Evolutionary conservation across 2,113 vertebrate species (phyloP), one percentile per base, ranked within the genome.

Genomic region (Dryoscopus gambensis): DNA sequence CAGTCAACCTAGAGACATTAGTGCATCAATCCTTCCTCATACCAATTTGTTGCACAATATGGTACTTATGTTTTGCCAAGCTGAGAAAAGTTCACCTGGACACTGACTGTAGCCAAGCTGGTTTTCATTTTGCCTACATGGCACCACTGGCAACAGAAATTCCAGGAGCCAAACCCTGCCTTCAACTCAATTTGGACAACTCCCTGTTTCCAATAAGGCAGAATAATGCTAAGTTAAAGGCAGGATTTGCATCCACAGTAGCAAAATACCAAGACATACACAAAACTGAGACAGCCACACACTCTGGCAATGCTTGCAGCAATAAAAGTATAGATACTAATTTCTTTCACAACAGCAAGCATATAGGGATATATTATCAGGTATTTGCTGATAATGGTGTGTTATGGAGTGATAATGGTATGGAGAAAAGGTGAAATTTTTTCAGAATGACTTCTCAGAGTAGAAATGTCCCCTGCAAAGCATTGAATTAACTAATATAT

Each of bases 291-390:
- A 82, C 27, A 86, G 30, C 28, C 20, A 24, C 20, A n/a, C 5
- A 9, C 30, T 81, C 50, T 33, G 55, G 42, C 11, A 86, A 50
- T 22, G 25, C 21, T 55, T 67, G 62, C 44, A 78, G 75, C 21
- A 74, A 40, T 78, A 63, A 53, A 90, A 92, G 52, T 40, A 89
- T 55, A 95, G 90, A 92, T 59, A 78, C 10, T 60, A n/a, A 87
- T 75, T 90, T 88, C 31, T 64, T 85, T 79, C 62, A 52, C 35
- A 70, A 62, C 20, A 89, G 56, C 28, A 92, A 74, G 46, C 25
- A 68, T 59, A 81, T 35, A 86, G 71, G 79, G 64, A 35, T 91
- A 83, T 13, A 47, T 77, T 95, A 96, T 95, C 94, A 89, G 52
- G 76, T 63, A 47, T 84, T 90, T 93, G 60, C 68, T 95, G 94